Evolutionary conservation across 1,140 invertebrate genomes (phyloP), one percentile per base, ranked within the genome.

Genomic region (Drosophila littoralis): DNA sequence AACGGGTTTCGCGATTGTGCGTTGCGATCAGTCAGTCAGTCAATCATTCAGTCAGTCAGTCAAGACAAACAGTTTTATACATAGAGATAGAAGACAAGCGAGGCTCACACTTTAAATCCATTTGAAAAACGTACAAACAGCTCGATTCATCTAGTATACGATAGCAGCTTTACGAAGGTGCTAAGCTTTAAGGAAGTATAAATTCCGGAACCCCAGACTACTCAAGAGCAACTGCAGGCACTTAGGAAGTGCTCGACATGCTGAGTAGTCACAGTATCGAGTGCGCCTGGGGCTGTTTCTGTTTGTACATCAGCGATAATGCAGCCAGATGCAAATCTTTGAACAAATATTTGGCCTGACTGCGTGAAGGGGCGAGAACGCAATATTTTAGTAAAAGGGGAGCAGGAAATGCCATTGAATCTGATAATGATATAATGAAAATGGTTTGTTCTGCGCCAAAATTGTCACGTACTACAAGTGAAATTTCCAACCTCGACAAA

Each of bases 311-410:
- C 69, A 45, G 36, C 46, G 79, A 85, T 86, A 88, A 83, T 57
- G 72, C 66, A 70, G 64, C 48, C 81, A 90, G 86, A 90, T 90
- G 77, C 50, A 71, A 90, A 90, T 90, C 86, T 82, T 58, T 58
- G 22, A 61, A 61, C 81, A 91, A 91, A 91, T 91, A 91, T 91
- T 91, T 91, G 73, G 10, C 35, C 59, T 85, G 89, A 91, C 75
- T 91, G 38, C 59, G 38, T 43, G n/a, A 66, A 65, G 52, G 46
- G 32, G 46, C 32, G 58, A 28, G n/a, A 36, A 57, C 58, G 66
- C 48, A 32, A 35, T 7, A 48, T 35, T 17, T 6, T 8, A 57
- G 32, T 22, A 3, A 17, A 55, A 50, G 33, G 61, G 61, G 58
- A 58, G 32, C 40, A 54, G 46, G n/a, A 10, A 57, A 55, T 69